Base-by-base conservation (phyloP, 2,888 invertebrate genomes). In the Monopis laevigella region DNA sequence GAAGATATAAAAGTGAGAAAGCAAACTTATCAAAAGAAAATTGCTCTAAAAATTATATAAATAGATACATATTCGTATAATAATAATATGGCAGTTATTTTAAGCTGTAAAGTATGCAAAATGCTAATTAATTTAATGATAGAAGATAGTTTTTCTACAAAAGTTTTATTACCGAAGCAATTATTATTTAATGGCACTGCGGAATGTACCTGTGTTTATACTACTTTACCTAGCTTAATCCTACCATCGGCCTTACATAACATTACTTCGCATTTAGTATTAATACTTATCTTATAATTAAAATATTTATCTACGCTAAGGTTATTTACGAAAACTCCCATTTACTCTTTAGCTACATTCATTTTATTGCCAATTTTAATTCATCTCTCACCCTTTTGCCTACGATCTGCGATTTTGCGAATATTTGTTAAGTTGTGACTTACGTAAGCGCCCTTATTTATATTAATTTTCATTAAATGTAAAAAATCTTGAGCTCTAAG, bases 351-450 rank as follows among this genome's bases (percentile, higher is more conserved):
- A 54, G 52, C 59, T 61, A 60, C 55, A 36, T 53, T 57, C 57
- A 54, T 51, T 66, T 77, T 74, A 75, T 77, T 74, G 74, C 74
- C 72, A 70, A 71, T 65, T 62, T 47, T 64, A n/a, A n/a, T 69
- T 53, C 29, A 46, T 51, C 54, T 49, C 47, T 42, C 41, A 57
- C 56, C 52, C 57, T 51, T 57, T 51, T 53, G 52, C 21, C 30
- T 30, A 28, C 51, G 45, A 29, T 58, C 62, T 56, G 65, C 71
- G 78, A 74, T 63, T 56, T 68, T 55, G 66, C 73, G 64, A 74
- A 74, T 68, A 77, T 55, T 53, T 71, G 67, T 70, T 75, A 80
- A 77, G 72, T 80, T 78, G 78, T 80, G 77, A 77, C 69, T 58
- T 69, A 73, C 75, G 68, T 74, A 67, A 68, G 55, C 59, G 64